phyloP scores from a whole-genome alignment of 2,797 vertebrate species.

The Mycteria americana region DNA sequence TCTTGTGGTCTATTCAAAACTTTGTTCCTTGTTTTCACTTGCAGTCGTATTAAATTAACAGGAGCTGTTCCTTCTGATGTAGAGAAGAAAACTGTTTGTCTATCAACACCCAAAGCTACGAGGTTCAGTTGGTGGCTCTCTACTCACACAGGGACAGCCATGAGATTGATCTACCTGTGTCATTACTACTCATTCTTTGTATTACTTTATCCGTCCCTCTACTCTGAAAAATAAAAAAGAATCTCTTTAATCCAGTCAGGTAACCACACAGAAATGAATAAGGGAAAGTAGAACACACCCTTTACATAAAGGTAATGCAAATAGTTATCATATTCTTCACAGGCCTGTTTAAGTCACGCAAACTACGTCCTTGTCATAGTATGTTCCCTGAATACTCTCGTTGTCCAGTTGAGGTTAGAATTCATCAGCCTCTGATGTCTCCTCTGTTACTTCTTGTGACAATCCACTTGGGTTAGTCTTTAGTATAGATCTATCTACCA shows the following conservation, averaged over 20 bases:
- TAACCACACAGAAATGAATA: not conserved
- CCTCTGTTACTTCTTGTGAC: not conserved
- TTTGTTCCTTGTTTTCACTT: not conserved
- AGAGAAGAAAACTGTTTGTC: not conserved
- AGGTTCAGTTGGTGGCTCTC: not conserved
- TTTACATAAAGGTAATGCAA: not conserved
- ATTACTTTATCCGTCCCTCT: not conserved
- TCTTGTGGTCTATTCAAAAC: not conserved
- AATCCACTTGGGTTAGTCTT: not conserved
- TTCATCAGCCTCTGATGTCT: not conserved
- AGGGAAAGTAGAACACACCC: not conserved
- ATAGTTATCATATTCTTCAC: not conserved
- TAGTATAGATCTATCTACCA: not conserved
- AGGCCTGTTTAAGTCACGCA: not conserved
- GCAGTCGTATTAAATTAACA: not conserved
- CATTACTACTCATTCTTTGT: not conserved
- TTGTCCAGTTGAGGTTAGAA: not conserved
- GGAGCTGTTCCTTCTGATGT: not conserved
- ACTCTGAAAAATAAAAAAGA: not conserved
- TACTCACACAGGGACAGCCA: not conserved
- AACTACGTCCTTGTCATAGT: rapidly evolving
- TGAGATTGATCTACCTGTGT: not conserved
- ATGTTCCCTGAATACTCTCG: not conserved
- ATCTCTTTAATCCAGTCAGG: not conserved
- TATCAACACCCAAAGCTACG: not conserved